A percentile compares a stretch with the other conserved stretches of the same genome.
Evolutionary conservation across 2,113 vertebrate genomes (phyloP).

Genomic region (Chrysochloris asiatica): DNA sequence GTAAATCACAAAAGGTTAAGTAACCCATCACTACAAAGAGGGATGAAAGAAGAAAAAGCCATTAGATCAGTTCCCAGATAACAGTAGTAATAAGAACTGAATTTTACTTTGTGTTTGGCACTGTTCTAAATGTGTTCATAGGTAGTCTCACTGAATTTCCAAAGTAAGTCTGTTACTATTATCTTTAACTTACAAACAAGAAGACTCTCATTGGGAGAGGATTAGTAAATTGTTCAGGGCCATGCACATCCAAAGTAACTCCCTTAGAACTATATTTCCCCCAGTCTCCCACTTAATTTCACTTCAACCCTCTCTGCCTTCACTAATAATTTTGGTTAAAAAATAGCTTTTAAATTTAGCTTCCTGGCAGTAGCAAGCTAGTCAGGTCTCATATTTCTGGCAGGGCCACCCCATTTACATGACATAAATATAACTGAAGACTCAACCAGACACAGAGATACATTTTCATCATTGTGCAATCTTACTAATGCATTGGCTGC

Average conservation of each 20-base stretch:
- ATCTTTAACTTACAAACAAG: background rate
- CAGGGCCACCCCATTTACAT: background rate
- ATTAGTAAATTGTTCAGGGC: background rate
- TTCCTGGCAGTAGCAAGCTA: conserved; percentile 32
- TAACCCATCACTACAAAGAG: background rate
- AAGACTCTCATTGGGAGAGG: background rate
- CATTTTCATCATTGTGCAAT: conserved; percentile 69
- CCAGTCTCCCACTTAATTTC: background rate
- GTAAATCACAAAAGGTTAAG: background rate
- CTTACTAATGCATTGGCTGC: conserved; percentile 71
- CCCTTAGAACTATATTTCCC: background rate
- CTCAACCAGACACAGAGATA: conserved; percentile 66
- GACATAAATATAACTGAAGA: conserved; percentile 73
- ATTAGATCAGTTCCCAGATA: conserved; percentile 10
- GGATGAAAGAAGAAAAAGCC: background rate
- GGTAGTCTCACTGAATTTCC: conserved; percentile 27
- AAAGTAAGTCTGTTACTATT: background rate
- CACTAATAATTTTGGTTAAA: conserved; percentile 50
- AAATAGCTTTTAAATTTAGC: conserved; percentile 61
- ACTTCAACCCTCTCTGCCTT: background rate
- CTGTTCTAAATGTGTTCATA: background rate
- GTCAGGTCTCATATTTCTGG: conserved; percentile 43
- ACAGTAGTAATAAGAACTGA: background rate
- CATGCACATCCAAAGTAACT: background rate
- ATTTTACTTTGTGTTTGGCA: conserved; percentile 2